Evolutionary conservation across 2,113 vertebrate species (phyloP), one percentile per base, ranked within the genome.

Genomic region (Calyptommatus sinebrachiatus): DNA sequence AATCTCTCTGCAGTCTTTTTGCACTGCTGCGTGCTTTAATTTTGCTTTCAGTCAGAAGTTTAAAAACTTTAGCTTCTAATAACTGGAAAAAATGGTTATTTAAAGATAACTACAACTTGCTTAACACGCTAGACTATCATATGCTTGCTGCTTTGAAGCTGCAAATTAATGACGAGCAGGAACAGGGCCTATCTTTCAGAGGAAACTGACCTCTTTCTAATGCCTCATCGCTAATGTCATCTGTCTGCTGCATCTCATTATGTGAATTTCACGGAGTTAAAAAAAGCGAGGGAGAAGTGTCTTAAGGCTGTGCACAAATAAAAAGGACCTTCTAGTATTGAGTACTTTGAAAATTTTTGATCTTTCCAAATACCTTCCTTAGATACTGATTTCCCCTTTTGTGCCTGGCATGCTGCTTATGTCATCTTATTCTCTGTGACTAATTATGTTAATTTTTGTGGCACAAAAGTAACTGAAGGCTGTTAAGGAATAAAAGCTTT

Each of bases 271-370:
- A 97, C 94, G 95, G 95, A 96, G 95, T 96, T 94, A 87, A 93
- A 75, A 81, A 73, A 71, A 48, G n/a, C 14, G n/a, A 28, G 63
- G 18, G 63, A 6, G 63, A 10, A 95, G 96, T 97, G 96, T 97
- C 97, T 99, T 96, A 97, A 96, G 98, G 97, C 98, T 97, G 96
- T 97, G 97, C 96, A 96, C 96, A 97, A 98, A 99, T 97, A 97
- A 98, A 97, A 97, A 96, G 92, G 94, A 96, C 96, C 95, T 99
- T 97, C 97, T 96, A 97, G 97, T 96, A 96, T 96, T 92, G 94
- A 96, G 95, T 94, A 96, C 96, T 98, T 97, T 96, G 96, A 97
- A 98, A 96, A 97, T 96, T 96, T 97, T 96, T 96, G 95, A 97
- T 97, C 96, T 96, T 93, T 96, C 95, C 93, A 96, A 99, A 96